phyloP scores from a whole-genome alignment of 2,888 invertebrate genomes.

The Nephrocerus scutellatus region DNA sequence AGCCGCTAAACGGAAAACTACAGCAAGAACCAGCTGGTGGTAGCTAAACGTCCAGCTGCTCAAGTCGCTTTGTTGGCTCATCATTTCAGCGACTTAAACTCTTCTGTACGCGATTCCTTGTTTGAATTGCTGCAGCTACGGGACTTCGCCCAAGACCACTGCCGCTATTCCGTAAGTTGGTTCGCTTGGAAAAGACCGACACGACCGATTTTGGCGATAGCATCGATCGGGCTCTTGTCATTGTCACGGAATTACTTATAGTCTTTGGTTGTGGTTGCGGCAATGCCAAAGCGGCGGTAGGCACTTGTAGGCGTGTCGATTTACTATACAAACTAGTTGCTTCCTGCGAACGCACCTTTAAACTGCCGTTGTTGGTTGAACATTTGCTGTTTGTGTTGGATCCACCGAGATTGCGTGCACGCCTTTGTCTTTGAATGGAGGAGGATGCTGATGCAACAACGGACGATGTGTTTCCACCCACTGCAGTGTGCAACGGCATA shows the following conservation, averaged over 20 bases:
- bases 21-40: too few species aligned
- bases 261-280: constrained; percentile 39
- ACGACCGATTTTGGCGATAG: too few species aligned
- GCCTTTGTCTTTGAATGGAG: constrained; percentile 16
- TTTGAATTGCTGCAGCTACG: too few species aligned
- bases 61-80: too few species aligned
- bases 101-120: too few species aligned
- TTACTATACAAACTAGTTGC: constrained; percentile 29
- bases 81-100: too few species aligned
- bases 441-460: not conserved
- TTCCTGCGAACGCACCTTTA: too few species aligned
- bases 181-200: constrained; percentile 30
- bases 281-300: constrained; percentile 27
- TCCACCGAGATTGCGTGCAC: constrained; percentile 18
- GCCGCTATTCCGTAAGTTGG: constrained; percentile 19
- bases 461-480: not conserved
- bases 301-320: constrained; percentile 31
- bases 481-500: constrained; percentile 1
- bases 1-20: too few species aligned
- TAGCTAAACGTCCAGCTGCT: too few species aligned
- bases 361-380: constrained; percentile 10
- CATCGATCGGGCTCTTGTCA: too few species aligned
- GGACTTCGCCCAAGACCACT: not conserved
- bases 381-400: constrained; percentile 7
- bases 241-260: constrained; percentile 30